Evolutionary conservation across 2,888 invertebrate genomes (phyloP).

Genomic region (Chrysopilus asiliformis): DNA sequence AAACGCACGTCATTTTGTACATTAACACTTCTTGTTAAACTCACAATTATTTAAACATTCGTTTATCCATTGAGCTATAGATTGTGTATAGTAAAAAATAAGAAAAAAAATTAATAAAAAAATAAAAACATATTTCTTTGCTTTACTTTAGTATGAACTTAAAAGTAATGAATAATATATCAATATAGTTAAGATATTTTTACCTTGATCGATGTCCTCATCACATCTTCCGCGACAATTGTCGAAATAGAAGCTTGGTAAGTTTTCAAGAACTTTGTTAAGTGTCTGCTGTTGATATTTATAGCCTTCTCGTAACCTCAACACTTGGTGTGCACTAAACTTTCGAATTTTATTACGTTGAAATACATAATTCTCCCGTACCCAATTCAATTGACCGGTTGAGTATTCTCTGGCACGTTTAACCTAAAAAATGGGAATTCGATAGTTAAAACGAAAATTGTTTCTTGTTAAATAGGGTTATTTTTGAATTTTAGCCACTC

Average conservation of each 20-base stretch:
- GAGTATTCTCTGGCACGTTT: constrained; percentile 87
- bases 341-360: constrained; percentile 89
- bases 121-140: background rate
- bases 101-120: constrained; percentile 3
- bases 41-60: constrained; percentile 10
- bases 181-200: constrained; percentile 2
- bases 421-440: too few relatives aligned
- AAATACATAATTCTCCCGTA: constrained; percentile 89
- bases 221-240: constrained; percentile 77
- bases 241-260: constrained; percentile 82
- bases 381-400: constrained; percentile 79
- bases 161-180: background rate
- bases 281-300: constrained; percentile 92
- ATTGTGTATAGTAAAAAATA: constrained; percentile 4
- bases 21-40: too few relatives aligned
- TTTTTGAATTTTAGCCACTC: too few relatives aligned
- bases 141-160: too few relatives aligned
- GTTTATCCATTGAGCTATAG: constrained; percentile 8
- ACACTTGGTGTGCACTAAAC: constrained; percentile 84
- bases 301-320: constrained; percentile 80
- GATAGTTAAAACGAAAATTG: too few relatives aligned
- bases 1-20: too few relatives aligned
- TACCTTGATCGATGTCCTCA: constrained; percentile 34
- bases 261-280: constrained; percentile 84
- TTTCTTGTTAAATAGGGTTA: too few relatives aligned